Base-by-base conservation (phyloP, 2,888 invertebrate species). In the Camptogramma bilineatum region DNA sequence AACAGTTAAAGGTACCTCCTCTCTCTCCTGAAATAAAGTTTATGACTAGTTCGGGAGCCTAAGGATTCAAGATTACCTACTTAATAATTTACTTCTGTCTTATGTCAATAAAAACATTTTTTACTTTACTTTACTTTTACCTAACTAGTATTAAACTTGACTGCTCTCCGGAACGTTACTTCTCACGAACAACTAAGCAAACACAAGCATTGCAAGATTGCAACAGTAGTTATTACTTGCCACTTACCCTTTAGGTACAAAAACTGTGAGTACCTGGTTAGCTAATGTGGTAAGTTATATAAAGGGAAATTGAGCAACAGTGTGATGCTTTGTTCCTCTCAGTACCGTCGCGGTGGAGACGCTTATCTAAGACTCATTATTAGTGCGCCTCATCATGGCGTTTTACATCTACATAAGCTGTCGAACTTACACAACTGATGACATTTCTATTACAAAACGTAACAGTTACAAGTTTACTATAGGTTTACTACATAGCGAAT, bases 221-320 rank as follows among this genome's bases (percentile, higher is more conserved):
- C 34, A 13, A 39, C 34, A 13, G 34, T 39, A 28, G 13, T 3
- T 39, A 13, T 39, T 39, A 39, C 10, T 39, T 39, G 34, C 10
- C 10, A 13, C 13, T 39, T 39, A 50, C 50, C 5, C 50, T 21
- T 50, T 24, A 21, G n/a, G 13, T 13, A 13, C 10, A 13, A 13
- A 13, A 13, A 39, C 13, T 39, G 19, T 50, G 24, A 7, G 13
- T 50, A 50, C 9, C 48, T 48, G 5, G 3, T 21, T 10, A 19
- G 48, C 13, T 13, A 39, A 39, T 13, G 7, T 53, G 19, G 39
- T 50, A 21, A 42, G n/a, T 58, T 58, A 51, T 42, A 18, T 44
- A 58, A 51, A 13, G 18, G 55, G 46, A 51, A 42, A 44, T 58
- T 51, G 58, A 57, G 42, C 18, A 58, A 58, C 50, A 51, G 42